Evolutionary conservation across 2,797 vertebrate genomes (phyloP).

Genomic region (Bovichtus diacanthus): DNA sequence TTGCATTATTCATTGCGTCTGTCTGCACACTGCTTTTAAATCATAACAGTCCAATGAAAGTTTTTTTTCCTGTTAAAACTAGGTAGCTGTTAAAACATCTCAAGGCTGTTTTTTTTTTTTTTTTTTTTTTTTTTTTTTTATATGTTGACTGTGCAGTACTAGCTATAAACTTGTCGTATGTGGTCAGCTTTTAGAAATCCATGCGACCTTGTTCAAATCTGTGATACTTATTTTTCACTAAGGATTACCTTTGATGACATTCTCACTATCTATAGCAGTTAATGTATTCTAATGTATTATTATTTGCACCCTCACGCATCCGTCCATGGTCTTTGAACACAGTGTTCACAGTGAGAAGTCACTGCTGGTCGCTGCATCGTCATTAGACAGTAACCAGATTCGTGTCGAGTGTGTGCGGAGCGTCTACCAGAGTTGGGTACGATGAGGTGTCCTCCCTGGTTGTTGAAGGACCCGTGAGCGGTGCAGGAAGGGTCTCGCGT

Average conservation of each 20-base stretch:
- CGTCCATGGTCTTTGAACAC: not conserved
- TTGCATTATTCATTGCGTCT: constrained; percentile 53
- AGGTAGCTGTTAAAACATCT: constrained; percentile 14
- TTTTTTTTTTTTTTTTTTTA: too few relatives aligned
- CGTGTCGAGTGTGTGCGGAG: not conserved
- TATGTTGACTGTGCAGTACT: not conserved
- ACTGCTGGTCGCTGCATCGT: not conserved
- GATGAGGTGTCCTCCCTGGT: constrained; percentile 93
- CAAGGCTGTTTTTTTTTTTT: constrained; percentile 4
- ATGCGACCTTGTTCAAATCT: too few relatives aligned
- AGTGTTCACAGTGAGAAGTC: not conserved
- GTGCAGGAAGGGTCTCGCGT: constrained; percentile 93
- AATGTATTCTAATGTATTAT: too few relatives aligned
- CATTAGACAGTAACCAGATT: not conserved
- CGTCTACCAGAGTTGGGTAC: constrained; percentile 92
- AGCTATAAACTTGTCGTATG: not conserved
- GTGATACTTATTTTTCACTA: not conserved
- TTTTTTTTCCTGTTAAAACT: constrained; percentile 26
- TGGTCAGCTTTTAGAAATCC: not conserved
- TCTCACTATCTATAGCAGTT: not conserved
- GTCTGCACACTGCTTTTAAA: constrained; percentile 40
- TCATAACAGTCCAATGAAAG: constrained; percentile 22
- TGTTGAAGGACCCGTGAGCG: constrained; percentile 94
- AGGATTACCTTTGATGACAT: not conserved
- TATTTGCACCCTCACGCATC: not conserved